Evolutionary conservation across 1,140 invertebrate species (phyloP).

Genomic region (Scaptodrosophila lebanonensis): DNA sequence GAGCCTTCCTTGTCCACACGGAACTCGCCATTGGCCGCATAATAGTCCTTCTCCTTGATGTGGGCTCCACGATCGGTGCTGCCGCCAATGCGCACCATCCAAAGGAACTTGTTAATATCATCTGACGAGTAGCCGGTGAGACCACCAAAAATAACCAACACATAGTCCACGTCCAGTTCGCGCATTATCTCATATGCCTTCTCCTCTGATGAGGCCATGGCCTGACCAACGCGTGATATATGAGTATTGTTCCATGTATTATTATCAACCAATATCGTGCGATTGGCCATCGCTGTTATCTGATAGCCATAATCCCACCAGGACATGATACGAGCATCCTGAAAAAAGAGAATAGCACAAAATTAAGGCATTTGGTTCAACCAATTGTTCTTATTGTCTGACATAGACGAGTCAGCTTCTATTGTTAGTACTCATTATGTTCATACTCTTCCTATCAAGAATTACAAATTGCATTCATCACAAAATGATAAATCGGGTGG

Average conservation of each 20-base stretch:
- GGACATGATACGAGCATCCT: constrained; percentile 98
- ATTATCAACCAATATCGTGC: constrained; percentile 98
- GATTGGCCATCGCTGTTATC: constrained; percentile 99
- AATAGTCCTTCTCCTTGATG: constrained; percentile 98
- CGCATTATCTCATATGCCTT: constrained; percentile 98
- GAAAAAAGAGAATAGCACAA: neutral
- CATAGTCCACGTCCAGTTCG: constrained; percentile 98
- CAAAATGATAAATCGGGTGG: neutral
- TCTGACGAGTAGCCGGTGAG: constrained; percentile 99
- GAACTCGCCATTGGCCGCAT: constrained; percentile 95
- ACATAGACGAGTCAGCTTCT: constrained; percentile 32
- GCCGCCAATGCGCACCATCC: constrained; percentile 99
- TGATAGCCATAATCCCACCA: constrained; percentile 99
- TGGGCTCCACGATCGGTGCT: constrained; percentile 95
- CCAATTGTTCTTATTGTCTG: neutral
- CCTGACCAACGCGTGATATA: constrained; percentile 97
- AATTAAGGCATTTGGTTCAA: neutral
- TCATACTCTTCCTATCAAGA: constrained; percentile 73
- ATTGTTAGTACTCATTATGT: constrained; percentile 71
- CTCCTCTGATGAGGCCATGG: constrained; percentile 97
- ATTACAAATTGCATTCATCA: constrained; percentile 62
- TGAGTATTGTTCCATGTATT: constrained; percentile 99
- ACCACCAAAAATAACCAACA: constrained; percentile 98
- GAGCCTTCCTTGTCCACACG: constrained; percentile 94
- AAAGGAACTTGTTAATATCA: constrained; percentile 99